Conservation (phyloP, 1,140 invertebrate genomes). For the Apis cerana region DNA sequence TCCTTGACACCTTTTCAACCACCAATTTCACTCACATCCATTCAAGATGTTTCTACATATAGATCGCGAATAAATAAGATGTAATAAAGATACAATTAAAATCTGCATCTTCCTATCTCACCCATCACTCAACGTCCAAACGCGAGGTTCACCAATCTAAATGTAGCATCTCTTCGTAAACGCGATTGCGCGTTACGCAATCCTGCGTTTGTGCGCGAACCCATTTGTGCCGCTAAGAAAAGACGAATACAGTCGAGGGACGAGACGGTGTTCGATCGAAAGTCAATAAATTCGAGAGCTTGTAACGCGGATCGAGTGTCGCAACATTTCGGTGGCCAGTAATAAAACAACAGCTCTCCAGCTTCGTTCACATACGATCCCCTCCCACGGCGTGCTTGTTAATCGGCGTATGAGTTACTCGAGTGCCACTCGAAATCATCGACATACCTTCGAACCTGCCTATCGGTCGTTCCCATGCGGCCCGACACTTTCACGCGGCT, state of each 20-base stretch:
- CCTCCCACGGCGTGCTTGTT: conserved; percentile 28
- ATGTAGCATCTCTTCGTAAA: not conserved
- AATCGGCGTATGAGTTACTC: conserved; percentile 55
- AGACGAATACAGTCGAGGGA: not conserved
- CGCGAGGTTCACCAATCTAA: not conserved
- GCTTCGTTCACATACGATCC: conserved; percentile 6
- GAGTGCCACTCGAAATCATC: conserved; percentile 69
- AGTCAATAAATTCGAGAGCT: not conserved
- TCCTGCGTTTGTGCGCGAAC: too few relatives aligned
- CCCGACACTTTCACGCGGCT: conserved; percentile 20
- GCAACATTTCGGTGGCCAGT: conserved; percentile 14
- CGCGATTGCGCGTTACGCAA: conserved; percentile 9
- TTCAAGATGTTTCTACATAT: too few relatives aligned
- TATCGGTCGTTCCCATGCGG: conserved; percentile 53
- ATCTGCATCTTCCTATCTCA: not conserved
- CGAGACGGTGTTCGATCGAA: not conserved
- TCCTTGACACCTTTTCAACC: too few relatives aligned
- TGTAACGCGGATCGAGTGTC: conserved; percentile 13
- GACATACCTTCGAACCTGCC: conserved; percentile 53
- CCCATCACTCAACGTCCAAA: not conserved
- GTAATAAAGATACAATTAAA: too few relatives aligned
- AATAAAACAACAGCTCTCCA: conserved; percentile 24
- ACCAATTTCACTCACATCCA: too few relatives aligned
- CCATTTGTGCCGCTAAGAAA: too few relatives aligned
- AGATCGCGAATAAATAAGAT: too few relatives aligned